Evolutionary conservation across 2,888 invertebrate species (phyloP).

Genomic region (Sminthurinus aureus): DNA sequence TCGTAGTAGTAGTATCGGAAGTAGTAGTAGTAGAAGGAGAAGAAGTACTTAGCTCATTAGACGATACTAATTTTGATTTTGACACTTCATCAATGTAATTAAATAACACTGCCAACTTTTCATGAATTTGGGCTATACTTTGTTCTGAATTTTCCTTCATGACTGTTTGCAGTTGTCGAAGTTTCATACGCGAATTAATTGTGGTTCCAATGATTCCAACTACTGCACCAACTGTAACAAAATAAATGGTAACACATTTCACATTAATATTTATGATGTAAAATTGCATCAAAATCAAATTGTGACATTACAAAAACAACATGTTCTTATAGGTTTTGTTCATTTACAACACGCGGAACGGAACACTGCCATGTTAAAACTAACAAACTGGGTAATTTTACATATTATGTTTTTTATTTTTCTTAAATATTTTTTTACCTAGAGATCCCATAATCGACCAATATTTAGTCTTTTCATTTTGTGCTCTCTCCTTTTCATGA

Average conservation of each 20-base stretch:
- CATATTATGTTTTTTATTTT: not conserved
- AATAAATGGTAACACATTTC: not conserved
- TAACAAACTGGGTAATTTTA: not conserved
- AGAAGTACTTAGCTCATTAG: not conserved
- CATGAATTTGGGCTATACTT: constrained; percentile 12
- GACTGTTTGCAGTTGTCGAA: constrained; percentile 72
- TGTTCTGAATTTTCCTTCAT: constrained; percentile 66
- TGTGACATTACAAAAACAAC: not conserved
- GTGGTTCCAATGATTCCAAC: constrained; percentile 74
- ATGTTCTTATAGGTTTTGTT: not conserved
- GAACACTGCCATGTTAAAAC: not conserved
- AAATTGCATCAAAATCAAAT: not conserved
- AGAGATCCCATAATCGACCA: constrained; percentile 80
- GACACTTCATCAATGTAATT: constrained; percentile 11
- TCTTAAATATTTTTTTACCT: not conserved
- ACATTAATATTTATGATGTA: no score
- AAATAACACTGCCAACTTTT: constrained; percentile 9
- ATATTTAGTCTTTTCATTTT: constrained; percentile 84
- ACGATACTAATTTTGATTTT: not conserved
- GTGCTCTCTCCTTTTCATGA: constrained; percentile 82
- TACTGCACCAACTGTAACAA: constrained; percentile 67
- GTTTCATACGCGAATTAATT: constrained; percentile 72
- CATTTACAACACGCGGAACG: not conserved
- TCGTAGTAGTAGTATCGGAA: no score
- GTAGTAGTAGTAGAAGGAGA: not conserved